A percentile compares a stretch with the other conserved stretches of the same genome.
Conservation (phyloP, 2,113 vertebrate species). For the Bettongia penicillata region DNA sequence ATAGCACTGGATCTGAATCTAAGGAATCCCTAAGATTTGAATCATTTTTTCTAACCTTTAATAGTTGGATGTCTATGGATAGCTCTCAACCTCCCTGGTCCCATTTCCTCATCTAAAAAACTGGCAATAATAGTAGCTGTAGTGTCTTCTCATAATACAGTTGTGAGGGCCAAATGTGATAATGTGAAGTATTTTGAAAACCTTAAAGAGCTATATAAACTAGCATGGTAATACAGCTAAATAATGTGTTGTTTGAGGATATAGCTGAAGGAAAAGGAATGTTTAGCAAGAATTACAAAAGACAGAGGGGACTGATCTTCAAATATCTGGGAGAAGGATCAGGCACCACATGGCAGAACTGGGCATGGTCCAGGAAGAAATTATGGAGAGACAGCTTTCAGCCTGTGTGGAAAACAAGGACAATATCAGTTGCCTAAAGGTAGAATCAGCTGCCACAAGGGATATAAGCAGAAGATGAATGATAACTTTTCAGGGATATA, state of each 20-base stretch:
- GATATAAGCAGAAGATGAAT: background rate
- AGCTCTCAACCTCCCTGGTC: background rate
- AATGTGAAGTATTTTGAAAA: background rate
- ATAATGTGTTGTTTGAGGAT: background rate
- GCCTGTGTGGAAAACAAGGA: background rate
- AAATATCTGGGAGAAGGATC: background rate
- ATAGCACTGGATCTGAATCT: background rate
- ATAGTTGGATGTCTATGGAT: background rate
- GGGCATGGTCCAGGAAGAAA: background rate
- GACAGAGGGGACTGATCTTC: background rate
- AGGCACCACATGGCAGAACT: background rate
- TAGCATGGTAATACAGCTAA: background rate
- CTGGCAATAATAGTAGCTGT: background rate
- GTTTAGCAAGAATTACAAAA: background rate
- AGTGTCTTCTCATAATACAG: background rate
- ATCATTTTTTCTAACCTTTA: background rate
- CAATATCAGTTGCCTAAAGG: background rate
- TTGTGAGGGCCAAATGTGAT: background rate
- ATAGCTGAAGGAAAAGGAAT: background rate
- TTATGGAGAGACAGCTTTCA: background rate
- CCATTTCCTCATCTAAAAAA: background rate
- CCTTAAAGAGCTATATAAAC: background rate
- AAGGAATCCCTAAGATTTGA: background rate
- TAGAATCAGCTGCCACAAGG: background rate
- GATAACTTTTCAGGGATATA: background rate